Percentiles rank a stretch among this genome's conserved stretches.
These are phyloP conservation scores for Ciconia maguari DNA, from an alignment of 2,113 vertebrate genomes.

Conservation along the genomic window DNA sequence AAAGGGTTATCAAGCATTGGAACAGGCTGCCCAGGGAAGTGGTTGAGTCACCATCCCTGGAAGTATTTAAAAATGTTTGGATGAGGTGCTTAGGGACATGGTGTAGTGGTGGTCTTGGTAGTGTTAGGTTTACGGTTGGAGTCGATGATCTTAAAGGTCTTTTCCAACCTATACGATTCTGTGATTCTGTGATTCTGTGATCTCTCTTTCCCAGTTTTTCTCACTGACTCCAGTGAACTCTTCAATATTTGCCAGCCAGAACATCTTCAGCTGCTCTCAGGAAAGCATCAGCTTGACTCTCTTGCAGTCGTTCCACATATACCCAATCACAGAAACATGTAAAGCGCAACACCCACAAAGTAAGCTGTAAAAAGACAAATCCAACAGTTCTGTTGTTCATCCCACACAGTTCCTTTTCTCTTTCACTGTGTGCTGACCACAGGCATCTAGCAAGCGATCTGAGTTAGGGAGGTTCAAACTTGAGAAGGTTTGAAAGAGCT, in stretches of 20 bases:
- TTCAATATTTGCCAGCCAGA: background rate
- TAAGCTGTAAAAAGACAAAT: background rate
- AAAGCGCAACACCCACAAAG: background rate
- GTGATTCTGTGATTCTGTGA: no score
- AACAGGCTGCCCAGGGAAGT: no score
- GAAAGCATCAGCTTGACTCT: background rate
- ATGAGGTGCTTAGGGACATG: no score
- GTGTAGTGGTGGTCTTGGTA: no score
- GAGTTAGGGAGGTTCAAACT: background rate
- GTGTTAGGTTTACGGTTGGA: no score
- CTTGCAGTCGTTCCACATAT: accelerated
- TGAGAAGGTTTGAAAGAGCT: background rate
- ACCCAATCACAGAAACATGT: background rate
- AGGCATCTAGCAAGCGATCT: background rate
- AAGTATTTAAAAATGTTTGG: no score
- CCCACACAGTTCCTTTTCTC: background rate
- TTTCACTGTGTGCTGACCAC: background rate
- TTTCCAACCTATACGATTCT: no score
- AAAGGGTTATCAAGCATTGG: no score
- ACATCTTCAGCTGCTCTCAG: background rate
- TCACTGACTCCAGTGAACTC: background rate
- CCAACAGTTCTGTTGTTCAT: background rate
- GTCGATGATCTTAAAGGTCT: no score
- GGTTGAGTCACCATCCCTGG: no score
- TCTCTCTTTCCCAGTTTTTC: background rate